Evolutionary conservation across 2,888 invertebrate genomes (phyloP), one percentile per base, ranked within the genome.

Genomic region (Xestia c-nigrum): DNA sequence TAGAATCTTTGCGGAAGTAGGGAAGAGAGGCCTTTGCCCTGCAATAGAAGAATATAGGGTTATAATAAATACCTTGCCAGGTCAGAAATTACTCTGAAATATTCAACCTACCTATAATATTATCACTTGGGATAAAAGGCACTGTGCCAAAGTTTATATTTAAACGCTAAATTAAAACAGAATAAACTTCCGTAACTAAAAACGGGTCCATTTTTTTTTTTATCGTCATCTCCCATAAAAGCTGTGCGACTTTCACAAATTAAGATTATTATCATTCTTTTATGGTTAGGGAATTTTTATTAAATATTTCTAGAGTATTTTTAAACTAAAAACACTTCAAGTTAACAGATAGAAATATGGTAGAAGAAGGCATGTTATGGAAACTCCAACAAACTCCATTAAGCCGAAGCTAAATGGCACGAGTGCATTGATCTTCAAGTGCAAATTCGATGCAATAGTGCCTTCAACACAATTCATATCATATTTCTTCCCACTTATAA

Each of bases 121-220:
- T 43, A 21, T 63, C 2, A 43, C 52, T 63, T 4, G 19, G 5
- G 24, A 43, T 9, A 61, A 65, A 72, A 24, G 14, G 31, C 38
- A 38, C 4, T 31, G 38, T 9, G 6, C 38, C 38, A 46, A 72
- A 61, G 47, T 61, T 47, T 21, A 19, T 38, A 52, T 19, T 47
- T n/a, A 59, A 59, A 52, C 24, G 21, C 14, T 24, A 66, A 78
- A n/a, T 66, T 24, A 40, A 40, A 78, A 67, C 72, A 55, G 10
- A 72, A 24, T 72, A 77, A 77, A 72, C 50, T 72, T 78, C 19
- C 16, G 19, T 31, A 63, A 78, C 72, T 73, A 78, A 78, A 67
- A 78, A 52, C 52, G 73, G 38, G 21, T 50, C 6, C 12, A 43
- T 38, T 21, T 71, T 78, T 72, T 9, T 55, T 52, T 52, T 5